Evolutionary conservation across 1,140 invertebrate genomes (phyloP), one percentile per base, ranked within the genome.

Genomic region (Ips typographus): DNA sequence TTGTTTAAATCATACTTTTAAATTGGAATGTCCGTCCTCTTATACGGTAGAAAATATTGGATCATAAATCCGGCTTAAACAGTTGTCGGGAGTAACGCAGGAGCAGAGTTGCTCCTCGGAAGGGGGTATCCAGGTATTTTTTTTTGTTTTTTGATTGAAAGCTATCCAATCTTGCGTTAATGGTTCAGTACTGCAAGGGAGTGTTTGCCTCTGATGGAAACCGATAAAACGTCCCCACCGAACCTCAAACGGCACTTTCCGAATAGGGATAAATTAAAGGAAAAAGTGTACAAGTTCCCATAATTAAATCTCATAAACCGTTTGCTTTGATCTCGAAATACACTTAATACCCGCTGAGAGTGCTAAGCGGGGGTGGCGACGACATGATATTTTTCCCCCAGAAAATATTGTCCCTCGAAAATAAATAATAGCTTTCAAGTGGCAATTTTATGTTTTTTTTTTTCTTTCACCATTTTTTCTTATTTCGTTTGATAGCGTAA

Each of bases 1-100:
- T 51, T 43, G 65, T 68, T 69, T 71, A 71, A 68, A 68, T 71
- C 65, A 64, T 64, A 39, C 37, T 65, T 66, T 61, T 71, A 53
- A 71, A 66, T 66, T 71, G 51, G 64, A 49, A 47, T 65, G 53
- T 70, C 61, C 55, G 62, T 71, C 57, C 41, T 53, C 47, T 60
- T 58, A 65, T 59, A 58, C 68, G 68, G 61, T 59, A 47, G 55
- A 60, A 71, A 65, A 61, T 71, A 65, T 65, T 61, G 55, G 62
- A 40, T 56, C 39, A 65, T 65, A 71, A 65, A 65, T 65, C 7
- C 63, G 52, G 40, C 59, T 40, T 22, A 40, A 60, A 59, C 42
- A 42, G 63, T 65, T 57, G 51, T 55, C 41, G 36, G 51, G 65
- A 51, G 67, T 69, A 69, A 69, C 51, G 67, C 67, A 42, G 67